Evolutionary conservation across 2,797 vertebrate genomes (phyloP), one percentile per base, ranked within the genome.

Genomic region (Huso huso): DNA sequence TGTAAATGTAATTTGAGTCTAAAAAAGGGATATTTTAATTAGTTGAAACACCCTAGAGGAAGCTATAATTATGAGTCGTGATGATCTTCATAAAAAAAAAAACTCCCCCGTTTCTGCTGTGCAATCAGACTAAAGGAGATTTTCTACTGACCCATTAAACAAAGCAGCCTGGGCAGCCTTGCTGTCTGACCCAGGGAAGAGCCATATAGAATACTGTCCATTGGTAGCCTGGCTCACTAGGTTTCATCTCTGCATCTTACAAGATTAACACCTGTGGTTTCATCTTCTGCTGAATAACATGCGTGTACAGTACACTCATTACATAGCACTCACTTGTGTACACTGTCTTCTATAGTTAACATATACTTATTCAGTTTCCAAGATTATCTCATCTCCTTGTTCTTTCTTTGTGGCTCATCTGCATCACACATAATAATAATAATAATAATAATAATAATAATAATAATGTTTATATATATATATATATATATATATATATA

Each of bases 1-100:
- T 73, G 73, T 77, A 77, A 79, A 74, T 51, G 69, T 74, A 73
- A 79, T 76, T 76, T 77, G 73, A 64, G 65, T 61, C 72, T 72
- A 68, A 71, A 70, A 72, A 76, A 71, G 72, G 74, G 77, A 76
- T 75, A 76, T 66, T 79, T 79, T 79, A 79, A 79, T 78, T 76
- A 78, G 70, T 79, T 74, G 68, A 76, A 78, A 77, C 74, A 72
- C 74, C 71, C 71, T 68, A 71, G 68, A 74, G 74, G 72, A 79
- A 75, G 73, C 77, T 70, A 66, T 74, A 78, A 78, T 81, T 81
- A 77, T 71, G 68, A 77, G 74, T 74, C 71, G 68, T 72, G 75
- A 76, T 77, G 76, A 68, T 70, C 72, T 73, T 73, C 52, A 69
- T 70, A 65, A 70, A 77, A 72, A 4, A 37, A 37, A 37, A 37